Percentiles rank a stretch among this genome's conserved stretches.
These are phyloP conservation scores for Tichodroma muraria DNA, from an alignment of 2,113 vertebrate genomes.

Conservation along the genomic window DNA sequence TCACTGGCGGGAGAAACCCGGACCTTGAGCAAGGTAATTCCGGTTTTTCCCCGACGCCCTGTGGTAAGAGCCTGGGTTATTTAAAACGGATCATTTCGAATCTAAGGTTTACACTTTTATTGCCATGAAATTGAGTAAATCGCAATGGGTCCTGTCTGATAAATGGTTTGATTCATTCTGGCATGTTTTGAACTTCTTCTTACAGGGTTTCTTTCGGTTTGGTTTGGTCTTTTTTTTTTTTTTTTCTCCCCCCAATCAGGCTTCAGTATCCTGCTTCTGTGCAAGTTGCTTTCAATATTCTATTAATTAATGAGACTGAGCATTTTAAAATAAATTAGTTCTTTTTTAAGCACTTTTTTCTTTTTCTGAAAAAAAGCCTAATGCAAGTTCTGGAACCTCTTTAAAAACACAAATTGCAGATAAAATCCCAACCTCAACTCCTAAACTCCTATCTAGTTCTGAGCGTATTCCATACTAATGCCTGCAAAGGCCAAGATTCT, in stretches of 20 bases:
- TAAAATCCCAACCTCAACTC: background rate
- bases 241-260: background rate
- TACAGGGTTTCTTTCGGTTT: background rate
- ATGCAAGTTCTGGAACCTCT: slow-evolving; percentile 46
- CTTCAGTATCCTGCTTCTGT: slow-evolving; percentile 51
- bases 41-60: background rate
- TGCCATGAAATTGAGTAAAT: background rate
- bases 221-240: background rate
- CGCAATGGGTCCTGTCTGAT: background rate
- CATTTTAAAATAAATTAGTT: slow-evolving; percentile 32
- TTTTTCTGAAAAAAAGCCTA: slow-evolving; percentile 56
- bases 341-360: slow-evolving; percentile 40
- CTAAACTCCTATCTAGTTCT: background rate
- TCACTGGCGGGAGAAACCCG: background rate
- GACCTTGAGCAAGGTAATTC: background rate
- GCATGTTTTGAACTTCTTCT: background rate
- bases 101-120: slow-evolving; percentile 55
- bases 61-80: slow-evolving; percentile 6
- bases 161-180: slow-evolving; percentile 25
- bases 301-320: slow-evolving; percentile 57
- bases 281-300: slow-evolving; percentile 57
- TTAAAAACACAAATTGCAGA: background rate
- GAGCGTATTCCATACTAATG: background rate
- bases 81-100: background rate
- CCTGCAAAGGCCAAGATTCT: slow-evolving; percentile 48